Evolutionary conservation across 2,888 invertebrate species (phyloP).

Genomic region (Xestia ashworthii): DNA sequence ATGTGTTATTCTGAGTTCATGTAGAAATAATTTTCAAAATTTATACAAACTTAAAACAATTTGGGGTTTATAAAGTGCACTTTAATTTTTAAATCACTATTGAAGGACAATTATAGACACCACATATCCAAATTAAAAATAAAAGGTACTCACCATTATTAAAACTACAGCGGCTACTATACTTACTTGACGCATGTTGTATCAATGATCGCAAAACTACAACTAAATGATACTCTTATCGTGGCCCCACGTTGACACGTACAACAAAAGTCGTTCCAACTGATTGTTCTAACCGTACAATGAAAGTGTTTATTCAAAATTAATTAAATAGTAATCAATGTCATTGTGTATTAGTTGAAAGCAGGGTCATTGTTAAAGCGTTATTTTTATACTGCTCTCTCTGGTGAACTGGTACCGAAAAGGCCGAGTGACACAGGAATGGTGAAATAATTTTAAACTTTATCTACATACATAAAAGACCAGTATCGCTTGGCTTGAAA

Average conservation of each 20-base stretch:
- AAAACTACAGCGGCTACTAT: constrained; percentile 49
- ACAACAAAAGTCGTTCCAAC: constrained; percentile 51
- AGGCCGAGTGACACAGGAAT: no score
- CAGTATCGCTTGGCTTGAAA: no score
- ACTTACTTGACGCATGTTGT: constrained; percentile 69
- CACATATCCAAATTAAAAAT: neutral
- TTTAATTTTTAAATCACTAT: neutral
- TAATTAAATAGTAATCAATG: constrained; percentile 47
- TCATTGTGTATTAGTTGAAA: constrained; percentile 39
- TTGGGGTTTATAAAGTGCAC: neutral
- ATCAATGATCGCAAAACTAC: constrained; percentile 33
- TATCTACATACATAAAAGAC: no score
- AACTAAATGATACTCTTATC: constrained; percentile 68
- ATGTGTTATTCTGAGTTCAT: neutral
- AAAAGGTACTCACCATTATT: constrained; percentile 64
- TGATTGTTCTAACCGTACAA: constrained; percentile 68
- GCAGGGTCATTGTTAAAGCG: constrained; percentile 5
- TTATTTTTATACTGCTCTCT: neutral
- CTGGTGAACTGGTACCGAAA: neutral
- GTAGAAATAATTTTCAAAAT: no score
- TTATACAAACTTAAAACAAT: neutral
- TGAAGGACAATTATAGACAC: neutral
- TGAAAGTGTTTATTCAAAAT: constrained; percentile 67
- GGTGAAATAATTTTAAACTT: no score
- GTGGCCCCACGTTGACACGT: constrained; percentile 42